These are phyloP conservation scores for Cosmia pyralina DNA, from an alignment of 2,888 invertebrate genomes.

Conservation along the genomic window DNA sequence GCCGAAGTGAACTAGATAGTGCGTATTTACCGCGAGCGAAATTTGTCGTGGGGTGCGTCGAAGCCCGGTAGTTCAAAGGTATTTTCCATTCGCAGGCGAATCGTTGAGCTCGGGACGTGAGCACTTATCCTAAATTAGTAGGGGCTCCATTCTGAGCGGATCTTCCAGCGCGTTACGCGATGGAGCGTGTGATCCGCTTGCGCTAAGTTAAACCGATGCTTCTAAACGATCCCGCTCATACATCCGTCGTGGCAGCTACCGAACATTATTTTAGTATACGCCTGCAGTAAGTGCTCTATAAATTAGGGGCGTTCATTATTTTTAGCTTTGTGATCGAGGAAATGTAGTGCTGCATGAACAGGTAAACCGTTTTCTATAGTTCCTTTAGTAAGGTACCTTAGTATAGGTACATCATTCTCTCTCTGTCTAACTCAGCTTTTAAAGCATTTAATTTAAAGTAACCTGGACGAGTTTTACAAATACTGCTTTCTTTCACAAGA, in stretches of 20 bases:
- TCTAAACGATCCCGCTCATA: slow-evolving; percentile 73
- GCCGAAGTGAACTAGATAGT: slow-evolving; percentile 64
- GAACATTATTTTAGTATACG: slow-evolving; percentile 58
- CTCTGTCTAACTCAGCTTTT: slow-evolving; percentile 2
- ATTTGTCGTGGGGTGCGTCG: slow-evolving; percentile 74
- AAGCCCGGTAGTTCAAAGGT: slow-evolving; percentile 75
- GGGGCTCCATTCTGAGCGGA: slow-evolving; percentile 71
- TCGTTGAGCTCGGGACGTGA: slow-evolving; percentile 80
- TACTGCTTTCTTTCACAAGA: slow-evolving; percentile 15
- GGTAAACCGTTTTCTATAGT: slow-evolving; percentile 8
- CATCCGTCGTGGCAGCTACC: slow-evolving; percentile 64
- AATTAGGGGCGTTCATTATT: slow-evolving; percentile 51
- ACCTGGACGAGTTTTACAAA: slow-evolving; percentile 10
- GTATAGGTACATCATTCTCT: neutral
- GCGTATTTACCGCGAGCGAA: slow-evolving; percentile 70
- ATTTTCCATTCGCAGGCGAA: slow-evolving; percentile 75
- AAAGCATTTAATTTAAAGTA: slow-evolving; percentile 30
- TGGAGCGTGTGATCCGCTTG: slow-evolving; percentile 79
- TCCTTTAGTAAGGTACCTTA: too few species aligned
- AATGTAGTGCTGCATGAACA: slow-evolving; percentile 12
- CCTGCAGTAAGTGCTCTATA: slow-evolving; percentile 50
- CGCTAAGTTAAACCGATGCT: slow-evolving; percentile 77
- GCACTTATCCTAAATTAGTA: slow-evolving; percentile 86
- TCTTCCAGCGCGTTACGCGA: slow-evolving; percentile 75
- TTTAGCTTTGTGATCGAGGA: slow-evolving; percentile 35